Percentiles rank a stretch among this genome's conserved stretches.
Conservation (phyloP, 2,888 invertebrate species). For the Aromia moschata region DNA sequence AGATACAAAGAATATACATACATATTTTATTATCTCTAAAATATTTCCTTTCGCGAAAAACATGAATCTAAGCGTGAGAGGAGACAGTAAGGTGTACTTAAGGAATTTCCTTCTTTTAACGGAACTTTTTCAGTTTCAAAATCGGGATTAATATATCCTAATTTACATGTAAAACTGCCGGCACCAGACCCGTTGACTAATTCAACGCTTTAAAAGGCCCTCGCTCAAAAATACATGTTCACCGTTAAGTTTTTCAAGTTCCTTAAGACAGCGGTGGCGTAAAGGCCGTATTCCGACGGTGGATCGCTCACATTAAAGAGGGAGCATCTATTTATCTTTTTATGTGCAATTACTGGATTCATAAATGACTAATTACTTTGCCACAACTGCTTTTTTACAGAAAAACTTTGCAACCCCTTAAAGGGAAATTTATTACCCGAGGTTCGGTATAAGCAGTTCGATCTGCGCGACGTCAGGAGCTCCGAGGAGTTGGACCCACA, state of each 20-base stretch:
- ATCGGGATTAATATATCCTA: constrained; percentile 58
- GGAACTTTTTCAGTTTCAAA: constrained; percentile 57
- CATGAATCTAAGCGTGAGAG: no score
- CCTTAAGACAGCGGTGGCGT: constrained; percentile 47
- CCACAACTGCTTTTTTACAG: constrained; percentile 57
- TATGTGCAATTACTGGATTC: constrained; percentile 63
- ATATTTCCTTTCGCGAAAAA: no score
- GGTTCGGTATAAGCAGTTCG: no score
- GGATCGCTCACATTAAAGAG: constrained; percentile 55
- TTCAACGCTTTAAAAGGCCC: constrained; percentile 58
- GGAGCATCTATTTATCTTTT: constrained; percentile 63
- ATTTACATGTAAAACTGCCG: constrained; percentile 59
- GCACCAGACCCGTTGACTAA: constrained; percentile 56
- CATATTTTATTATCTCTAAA: no score
- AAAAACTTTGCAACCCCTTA: constrained; percentile 57
- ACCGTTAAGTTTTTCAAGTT: constrained; percentile 33
- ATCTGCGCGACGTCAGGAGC: no score
- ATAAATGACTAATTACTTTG: constrained; percentile 63
- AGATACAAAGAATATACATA: no score
- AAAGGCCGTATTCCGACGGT: constrained; percentile 50
- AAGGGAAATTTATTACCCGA: constrained; percentile 40
- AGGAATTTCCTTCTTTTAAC: no score
- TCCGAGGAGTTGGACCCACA: no score
- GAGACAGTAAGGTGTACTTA: no score
- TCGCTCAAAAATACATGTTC: constrained; percentile 47